Percentiles rank a stretch among this genome's conserved stretches.
These are phyloP conservation scores for Bombus consobrinus DNA, from an alignment of 1,140 invertebrate genomes.

Conservation along the genomic window DNA sequence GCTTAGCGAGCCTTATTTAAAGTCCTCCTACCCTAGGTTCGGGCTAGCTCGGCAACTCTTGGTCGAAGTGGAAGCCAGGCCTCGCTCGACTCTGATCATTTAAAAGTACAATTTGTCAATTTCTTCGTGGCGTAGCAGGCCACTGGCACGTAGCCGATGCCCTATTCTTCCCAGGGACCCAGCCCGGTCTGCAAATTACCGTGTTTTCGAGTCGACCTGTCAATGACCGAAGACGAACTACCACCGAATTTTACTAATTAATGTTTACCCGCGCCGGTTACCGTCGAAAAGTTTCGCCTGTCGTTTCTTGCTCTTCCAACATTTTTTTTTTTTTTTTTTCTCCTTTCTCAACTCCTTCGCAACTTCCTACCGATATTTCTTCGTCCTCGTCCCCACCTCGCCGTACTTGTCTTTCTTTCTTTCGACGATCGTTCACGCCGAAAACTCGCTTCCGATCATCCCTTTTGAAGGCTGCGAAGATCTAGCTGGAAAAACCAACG, in stretches of 20 bases:
- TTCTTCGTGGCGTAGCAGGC: conserved; percentile 58
- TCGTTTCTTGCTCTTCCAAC: neutral
- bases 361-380: neutral
- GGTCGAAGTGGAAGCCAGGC: conserved; percentile 18
- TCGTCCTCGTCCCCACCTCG: neutral
- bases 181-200: conserved; percentile 45
- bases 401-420: neutral
- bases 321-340: neutral
- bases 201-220: conserved; percentile 60
- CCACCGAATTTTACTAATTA: conserved; percentile 67
- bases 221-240: conserved; percentile 63
- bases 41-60: conserved; percentile 40
- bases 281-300: neutral
- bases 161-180: neutral
- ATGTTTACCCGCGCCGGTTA: conserved; percentile 43
- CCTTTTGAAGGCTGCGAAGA: neutral
- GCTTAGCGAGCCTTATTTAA: conserved; percentile 68
- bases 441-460: neutral
- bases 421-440: neutral
- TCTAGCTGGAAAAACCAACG: too few relatives aligned
- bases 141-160: conserved; percentile 47
- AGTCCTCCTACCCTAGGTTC: conserved; percentile 54
- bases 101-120: conserved; percentile 73
- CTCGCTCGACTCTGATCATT: conserved; percentile 60
- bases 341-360: neutral